A percentile compares a stretch with the other conserved stretches of the same genome.
Evolutionary conservation across 2,113 vertebrate species (phyloP).

Genomic region (Pantherophis guttatus): DNA sequence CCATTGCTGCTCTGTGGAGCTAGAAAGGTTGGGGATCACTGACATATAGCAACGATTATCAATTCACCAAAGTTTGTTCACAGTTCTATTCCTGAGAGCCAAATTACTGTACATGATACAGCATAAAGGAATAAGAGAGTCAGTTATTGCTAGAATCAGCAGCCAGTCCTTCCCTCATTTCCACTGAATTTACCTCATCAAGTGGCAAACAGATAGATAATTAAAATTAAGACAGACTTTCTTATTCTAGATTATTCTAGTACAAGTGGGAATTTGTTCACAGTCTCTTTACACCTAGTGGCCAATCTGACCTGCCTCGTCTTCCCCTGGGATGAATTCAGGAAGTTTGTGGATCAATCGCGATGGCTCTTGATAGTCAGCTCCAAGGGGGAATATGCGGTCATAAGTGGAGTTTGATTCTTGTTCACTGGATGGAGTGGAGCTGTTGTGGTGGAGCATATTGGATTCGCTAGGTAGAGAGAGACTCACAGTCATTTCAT

Average conservation of each 20-base stretch:
- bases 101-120: background rate
- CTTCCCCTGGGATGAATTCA: conserved; percentile 80
- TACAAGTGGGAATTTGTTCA: background rate
- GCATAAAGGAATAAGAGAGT: background rate
- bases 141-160: background rate
- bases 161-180: background rate
- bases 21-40: too few relatives aligned
- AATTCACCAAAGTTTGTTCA: background rate
- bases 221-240: background rate
- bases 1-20: too few relatives aligned
- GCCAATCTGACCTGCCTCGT: conserved; percentile 76
- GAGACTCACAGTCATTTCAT: conserved; percentile 91
- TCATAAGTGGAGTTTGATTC: conserved; percentile 91
- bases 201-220: background rate
- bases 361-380: conserved; percentile 94
- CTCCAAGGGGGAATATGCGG: conserved; percentile 90
- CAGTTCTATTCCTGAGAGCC: background rate
- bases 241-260: background rate
- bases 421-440: conserved; percentile 83
- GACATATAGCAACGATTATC: too few relatives aligned
- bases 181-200: background rate
- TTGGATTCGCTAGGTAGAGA: conserved; percentile 88
- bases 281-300: background rate
- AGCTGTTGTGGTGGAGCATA: conserved; percentile 82
- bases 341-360: conserved; percentile 87